Evolutionary conservation across 2,888 invertebrate species (phyloP), one percentile per base, ranked within the genome.

Genomic region (Phalera bucephala): DNA sequence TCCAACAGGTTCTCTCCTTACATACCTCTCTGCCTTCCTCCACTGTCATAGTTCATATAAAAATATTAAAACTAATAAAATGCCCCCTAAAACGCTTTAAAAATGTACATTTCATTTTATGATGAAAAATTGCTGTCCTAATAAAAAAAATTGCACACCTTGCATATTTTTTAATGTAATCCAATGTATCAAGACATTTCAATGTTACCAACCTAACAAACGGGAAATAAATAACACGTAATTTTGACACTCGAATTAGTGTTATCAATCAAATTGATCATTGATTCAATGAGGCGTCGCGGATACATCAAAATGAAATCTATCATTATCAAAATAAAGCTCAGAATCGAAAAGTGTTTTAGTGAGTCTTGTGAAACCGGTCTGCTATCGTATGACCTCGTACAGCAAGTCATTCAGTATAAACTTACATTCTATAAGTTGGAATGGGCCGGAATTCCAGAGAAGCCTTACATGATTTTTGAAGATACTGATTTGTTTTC

Each of bases 241-340:
- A 65, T 63, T 46, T 60, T 58, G 56, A 42, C 51, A 54, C 47
- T 46, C 41, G 36, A 60, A 63, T 53, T 53, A 48, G 25, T 49
- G 45, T 41, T 48, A 58, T 64, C 60, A 64, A 60, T 62, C 63
- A 52, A 42, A 52, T 41, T 38, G 41, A 40, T 36, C 41, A 35
- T 38, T 33, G 44, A 42, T 55, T 49, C 33, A 36, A 33, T 30
- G 23, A 29, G 3, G 23, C n/a, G n/a, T n/a, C n/a, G n/a, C n/a
- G n/a, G n/a, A n/a, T n/a, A n/a, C n/a, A n/a, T 3, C 9, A 56
- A 55, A 49, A 25, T 13, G 14, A 22, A 22, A 33, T 42, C 48
- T 66, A 41, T 11, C 1, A 0, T 9, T 1, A 1, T 14, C 3
- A 1, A n/a, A 0, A 36, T 52, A 60, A 46, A 46, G 45, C 39